phyloP scores from a whole-genome alignment of 1,140 invertebrate species.

The Drosophila pseudoobscura region DNA sequence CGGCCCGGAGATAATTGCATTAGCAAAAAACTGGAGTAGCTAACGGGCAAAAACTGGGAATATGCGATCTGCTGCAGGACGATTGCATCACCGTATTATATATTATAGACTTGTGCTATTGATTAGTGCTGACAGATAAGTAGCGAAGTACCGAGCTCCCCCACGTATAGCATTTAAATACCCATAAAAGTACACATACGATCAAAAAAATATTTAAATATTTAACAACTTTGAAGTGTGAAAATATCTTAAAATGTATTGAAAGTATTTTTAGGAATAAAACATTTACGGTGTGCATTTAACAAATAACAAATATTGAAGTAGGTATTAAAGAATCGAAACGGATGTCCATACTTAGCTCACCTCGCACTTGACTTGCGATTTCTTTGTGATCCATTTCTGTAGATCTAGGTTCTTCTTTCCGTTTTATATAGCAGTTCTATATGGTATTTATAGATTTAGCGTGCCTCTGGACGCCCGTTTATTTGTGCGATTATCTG shows the following conservation, averaged over 20 bases:
- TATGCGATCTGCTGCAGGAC: neutral
- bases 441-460: slow-evolving; percentile 52
- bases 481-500: slow-evolving; percentile 22
- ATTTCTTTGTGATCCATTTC: slow-evolving; percentile 81
- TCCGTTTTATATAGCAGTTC: slow-evolving; percentile 31
- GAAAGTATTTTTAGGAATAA: neutral
- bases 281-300: neutral
- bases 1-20: slow-evolving; percentile 9
- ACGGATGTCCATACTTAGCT: slow-evolving; percentile 70
- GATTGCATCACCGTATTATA: too few species aligned
- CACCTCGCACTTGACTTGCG: slow-evolving; percentile 83
- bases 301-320: slow-evolving; percentile 12
- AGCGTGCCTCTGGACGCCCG: slow-evolving; percentile 17
- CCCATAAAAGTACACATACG: too few species aligned
- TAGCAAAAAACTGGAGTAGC: slow-evolving; percentile 6
- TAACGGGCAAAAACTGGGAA: neutral
- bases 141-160: too few species aligned
- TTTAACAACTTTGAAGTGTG: too few species aligned
- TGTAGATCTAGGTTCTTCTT: slow-evolving; percentile 20
- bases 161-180: too few species aligned
- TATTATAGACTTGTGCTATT: too few species aligned
- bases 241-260: too few species aligned
- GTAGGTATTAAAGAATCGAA: slow-evolving; percentile 6
- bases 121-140: too few species aligned
- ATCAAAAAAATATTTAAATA: too few species aligned